These are phyloP conservation scores for Agrotis clavis DNA, from an alignment of 2,888 invertebrate genomes.

Conservation along the genomic window DNA sequence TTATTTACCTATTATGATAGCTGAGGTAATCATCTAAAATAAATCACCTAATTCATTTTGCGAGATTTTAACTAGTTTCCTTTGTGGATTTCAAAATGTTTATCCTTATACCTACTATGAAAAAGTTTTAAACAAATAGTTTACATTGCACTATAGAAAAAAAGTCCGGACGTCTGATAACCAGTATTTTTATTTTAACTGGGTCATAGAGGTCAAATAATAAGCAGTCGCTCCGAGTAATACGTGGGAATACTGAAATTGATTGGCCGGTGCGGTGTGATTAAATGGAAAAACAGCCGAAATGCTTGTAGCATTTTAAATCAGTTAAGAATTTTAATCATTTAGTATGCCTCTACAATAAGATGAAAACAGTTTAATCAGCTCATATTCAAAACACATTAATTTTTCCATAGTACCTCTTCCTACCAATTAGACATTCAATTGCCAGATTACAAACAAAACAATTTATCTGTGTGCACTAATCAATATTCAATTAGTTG, in stretches of 20 bases:
- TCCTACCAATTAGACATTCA: not conserved
- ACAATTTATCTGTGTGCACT: conserved; percentile 47
- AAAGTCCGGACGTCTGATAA: not conserved
- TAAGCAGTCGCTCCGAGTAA: not conserved
- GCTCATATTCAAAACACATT: not conserved
- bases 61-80: not conserved
- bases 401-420: not conserved
- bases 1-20: conserved; percentile 2
- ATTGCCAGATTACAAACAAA: conserved; percentile 53
- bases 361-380: conserved; percentile 44
- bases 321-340: conserved; percentile 11
- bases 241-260: not conserved
- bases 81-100: not conserved
- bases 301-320: not conserved
- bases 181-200: not conserved
- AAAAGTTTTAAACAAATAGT: not conserved
- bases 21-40: conserved; percentile 14
- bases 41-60: conserved; percentile 16
- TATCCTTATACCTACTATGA: not conserved
- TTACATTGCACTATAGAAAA: no score
- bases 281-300: not conserved
- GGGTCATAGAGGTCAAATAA: not conserved
- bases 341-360: not conserved
- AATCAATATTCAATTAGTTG: conserved; percentile 53
- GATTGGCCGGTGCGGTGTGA: no score